Base-by-base conservation (phyloP, 2,113 vertebrate species). In the Mustela lutreola region DNA sequence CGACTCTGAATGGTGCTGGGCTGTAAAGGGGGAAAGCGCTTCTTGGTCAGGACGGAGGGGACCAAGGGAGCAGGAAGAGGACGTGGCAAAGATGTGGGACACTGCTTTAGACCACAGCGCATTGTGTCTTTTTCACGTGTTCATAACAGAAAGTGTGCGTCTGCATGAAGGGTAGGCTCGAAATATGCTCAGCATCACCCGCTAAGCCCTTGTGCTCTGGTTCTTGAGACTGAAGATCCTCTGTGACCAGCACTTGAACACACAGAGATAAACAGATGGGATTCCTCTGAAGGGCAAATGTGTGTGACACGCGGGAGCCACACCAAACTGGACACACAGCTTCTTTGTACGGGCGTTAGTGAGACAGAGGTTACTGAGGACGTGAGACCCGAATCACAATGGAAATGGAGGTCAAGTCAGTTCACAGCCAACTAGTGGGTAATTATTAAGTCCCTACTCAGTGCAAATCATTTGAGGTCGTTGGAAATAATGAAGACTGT, bases 21-120 rank as follows among this genome's bases (percentile, higher is more conserved):
- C n/a, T 11, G 3, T 0, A 18, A 67, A 11, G 22, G 31, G 24
- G 18, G 39, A 24, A n/a, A 39, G 14, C 0, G 1, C 4, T 5
- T 1, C 11, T 4, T 75, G 75, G 39, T 19, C 14, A 8, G 7
- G 28, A 39, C 1, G 5, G 33, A 63, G 53, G 62, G 33, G 1
- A 28, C 24, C 5, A 7, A 62, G 71, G 9, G 58, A 16, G 79
- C 11, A 3, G 62, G 33, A 31, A 9, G 8, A n/a, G 1, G 26
- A 12, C 22, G 0, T 2, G 14, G 45, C 36, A 2, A 4, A 42
- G 33, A 18, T 2, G 2, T 39, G 42, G 45, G 65, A 1, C 12
- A 6, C 8, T 1, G 16, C 73, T 78, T 60, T 60, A 24, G 39
- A 4, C 22, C 10, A 0, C 16, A 9, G 5, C 5, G 39, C 5